Percentiles rank a stretch among this genome's conserved stretches.
These are phyloP conservation scores for Laspeyria flexula DNA, from an alignment of 2,888 invertebrate genomes.

Conservation along the genomic window DNA sequence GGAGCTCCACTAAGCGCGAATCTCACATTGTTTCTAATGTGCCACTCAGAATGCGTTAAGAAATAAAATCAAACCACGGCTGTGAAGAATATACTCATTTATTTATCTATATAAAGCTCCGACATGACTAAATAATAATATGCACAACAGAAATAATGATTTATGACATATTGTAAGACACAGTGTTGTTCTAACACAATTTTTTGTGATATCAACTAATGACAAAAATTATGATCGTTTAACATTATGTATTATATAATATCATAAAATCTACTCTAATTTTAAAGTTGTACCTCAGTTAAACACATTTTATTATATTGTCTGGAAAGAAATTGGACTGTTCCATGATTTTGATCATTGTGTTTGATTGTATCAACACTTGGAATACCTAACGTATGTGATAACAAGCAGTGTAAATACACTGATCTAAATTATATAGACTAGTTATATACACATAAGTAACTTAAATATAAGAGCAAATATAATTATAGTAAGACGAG, in stretches of 20 bases:
- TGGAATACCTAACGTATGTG: slow-evolving; percentile 34
- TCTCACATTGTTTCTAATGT: slow-evolving; percentile 33
- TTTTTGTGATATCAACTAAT: slow-evolving; percentile 42
- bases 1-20: slow-evolving; percentile 30
- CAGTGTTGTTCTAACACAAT: slow-evolving; percentile 37
- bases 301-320: slow-evolving; percentile 65
- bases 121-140: slow-evolving; percentile 65
- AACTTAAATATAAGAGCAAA: slow-evolving; percentile 39
- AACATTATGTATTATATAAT: slow-evolving; percentile 53
- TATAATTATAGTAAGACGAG: neutral
- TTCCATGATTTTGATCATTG: slow-evolving; percentile 49
- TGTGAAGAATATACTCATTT: slow-evolving; percentile 80
- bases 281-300: slow-evolving; percentile 69
- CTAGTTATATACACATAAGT: slow-evolving; percentile 59
- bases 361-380: slow-evolving; percentile 57
- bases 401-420: slow-evolving; percentile 55
- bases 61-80: slow-evolving; percentile 80
- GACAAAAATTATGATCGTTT: slow-evolving; percentile 48
- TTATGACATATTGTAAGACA: slow-evolving; percentile 42
- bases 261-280: slow-evolving; percentile 54
- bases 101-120: slow-evolving; percentile 72
- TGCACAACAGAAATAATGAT: slow-evolving; percentile 58
- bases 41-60: slow-evolving; percentile 47
- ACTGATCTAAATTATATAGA: slow-evolving; percentile 54
- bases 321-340: slow-evolving; percentile 54